These are phyloP conservation scores for Bovichtus diacanthus DNA, from an alignment of 2,797 vertebrate species.

Conservation along the genomic window DNA sequence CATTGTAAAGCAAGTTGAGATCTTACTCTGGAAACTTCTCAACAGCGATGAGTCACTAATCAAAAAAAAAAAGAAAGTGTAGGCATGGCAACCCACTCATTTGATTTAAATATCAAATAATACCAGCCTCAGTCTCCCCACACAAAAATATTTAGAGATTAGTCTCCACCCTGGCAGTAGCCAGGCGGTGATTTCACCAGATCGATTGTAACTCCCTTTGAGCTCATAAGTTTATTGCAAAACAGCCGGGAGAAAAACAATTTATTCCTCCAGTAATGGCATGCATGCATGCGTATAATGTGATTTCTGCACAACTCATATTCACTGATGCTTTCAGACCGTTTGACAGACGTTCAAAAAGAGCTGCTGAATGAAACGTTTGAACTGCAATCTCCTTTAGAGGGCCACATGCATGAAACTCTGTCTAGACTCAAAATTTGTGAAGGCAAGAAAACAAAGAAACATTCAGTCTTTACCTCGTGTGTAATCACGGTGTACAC, in stretches of 20 bases:
- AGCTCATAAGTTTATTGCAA: slow-evolving; percentile 69
- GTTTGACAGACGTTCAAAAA: slow-evolving; percentile 17
- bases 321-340: slow-evolving; percentile 36
- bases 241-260: slow-evolving; percentile 58
- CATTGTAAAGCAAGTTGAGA: slow-evolving; percentile 18
- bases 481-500: background rate
- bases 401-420: slow-evolving; percentile 11
- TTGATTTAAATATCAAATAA: slow-evolving; percentile 57
- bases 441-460: background rate
- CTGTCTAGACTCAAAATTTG: slow-evolving; percentile 1
- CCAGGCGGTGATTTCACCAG: slow-evolving; percentile 60
- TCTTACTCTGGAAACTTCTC: slow-evolving; percentile 4
- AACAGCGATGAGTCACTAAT: background rate
- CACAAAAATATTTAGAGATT: slow-evolving; percentile 46
- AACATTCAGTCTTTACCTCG: background rate
- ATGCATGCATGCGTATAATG: slow-evolving; percentile 55
- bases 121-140: slow-evolving; percentile 18
- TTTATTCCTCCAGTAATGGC: slow-evolving; percentile 59
- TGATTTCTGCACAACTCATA: slow-evolving; percentile 50
- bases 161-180: slow-evolving; percentile 63
- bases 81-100: slow-evolving; percentile 32
- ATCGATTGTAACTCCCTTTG: slow-evolving; percentile 69
- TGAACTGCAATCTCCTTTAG: slow-evolving; percentile 18
- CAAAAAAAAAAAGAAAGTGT: background rate
- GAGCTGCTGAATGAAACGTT: slow-evolving; percentile 7